Base-by-base conservation (phyloP, 1,140 invertebrate genomes). In the Cotesia chilonis region DNA sequence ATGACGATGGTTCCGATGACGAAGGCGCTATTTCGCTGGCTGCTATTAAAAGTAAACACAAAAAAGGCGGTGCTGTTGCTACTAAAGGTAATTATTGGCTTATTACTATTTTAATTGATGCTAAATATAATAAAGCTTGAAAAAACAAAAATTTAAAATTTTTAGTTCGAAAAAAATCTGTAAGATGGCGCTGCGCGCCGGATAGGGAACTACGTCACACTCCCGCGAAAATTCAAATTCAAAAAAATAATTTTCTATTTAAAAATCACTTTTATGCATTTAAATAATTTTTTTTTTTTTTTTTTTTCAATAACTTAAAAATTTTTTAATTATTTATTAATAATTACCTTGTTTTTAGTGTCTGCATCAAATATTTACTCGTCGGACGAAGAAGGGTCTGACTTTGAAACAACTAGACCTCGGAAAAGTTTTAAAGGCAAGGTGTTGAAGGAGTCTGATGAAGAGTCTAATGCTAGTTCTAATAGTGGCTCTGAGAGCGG, bases 31-130 rank as follows among this genome's bases (percentile, higher is more conserved):
- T 98, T 78, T 98, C 96, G 5, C 85, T 99, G 1, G 91, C 94
- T 72, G 96, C 96, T 41, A 98, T 98, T 79, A 98, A 99, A 85
- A 98, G 95, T 85, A 94, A 95, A 82, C 97, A 96, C 84, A 98
- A 98, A 83, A 91, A 90, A 72, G 88, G 88, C 75, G 77, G 77
- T 4, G 77, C 74, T 68, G 68, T 80, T 78, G 68, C 82, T 78
- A 76, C 81, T 71, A 87, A 89, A 88, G 86, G 90, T 90, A 82
- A 85, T 79, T 84, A 72, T 1, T 1, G 37, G 9, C 71, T 63
- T 72, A 54, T 70, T 20, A 64, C 51, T 28, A 28, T 28, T 1
- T 51, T n/a, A 51, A 51, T 51, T 9, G 3, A 51, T 3, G 47
- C 7, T 1, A 51, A 28, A 28, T 28, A 51, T 9, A 3, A 51